Evolutionary conservation across 2,888 invertebrate species (phyloP).

Genomic region (Hesperia comma): DNA sequence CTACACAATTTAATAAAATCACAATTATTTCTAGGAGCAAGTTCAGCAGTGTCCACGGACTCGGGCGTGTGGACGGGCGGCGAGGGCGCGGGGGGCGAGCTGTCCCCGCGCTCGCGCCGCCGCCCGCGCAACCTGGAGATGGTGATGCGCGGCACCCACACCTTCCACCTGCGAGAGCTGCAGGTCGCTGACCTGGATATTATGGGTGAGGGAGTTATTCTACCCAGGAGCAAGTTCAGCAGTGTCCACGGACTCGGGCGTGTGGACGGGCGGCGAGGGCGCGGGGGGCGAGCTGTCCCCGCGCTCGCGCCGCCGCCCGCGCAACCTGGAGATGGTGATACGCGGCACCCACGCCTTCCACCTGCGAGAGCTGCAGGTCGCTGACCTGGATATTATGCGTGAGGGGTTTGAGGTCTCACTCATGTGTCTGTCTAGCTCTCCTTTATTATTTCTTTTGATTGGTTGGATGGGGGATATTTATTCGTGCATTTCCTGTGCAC

Average conservation of each 20-base stretch:
- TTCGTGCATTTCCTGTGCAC: too few relatives aligned
- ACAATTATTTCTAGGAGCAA: constrained; percentile 61
- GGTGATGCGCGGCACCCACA: constrained; percentile 88
- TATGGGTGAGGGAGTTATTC: constrained; percentile 65
- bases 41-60: constrained; percentile 86
- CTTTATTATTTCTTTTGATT: too few relatives aligned
- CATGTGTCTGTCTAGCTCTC: too few relatives aligned
- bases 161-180: constrained; percentile 89
- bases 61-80: constrained; percentile 84
- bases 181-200: constrained; percentile 77
- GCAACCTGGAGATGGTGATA: constrained; percentile 90
- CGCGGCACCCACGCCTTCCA: constrained; percentile 90
- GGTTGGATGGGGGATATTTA: too few relatives aligned
- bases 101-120: constrained; percentile 71
- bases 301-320: constrained; percentile 80
- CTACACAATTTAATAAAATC: too few relatives aligned
- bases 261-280: constrained; percentile 76
- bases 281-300: constrained; percentile 66
- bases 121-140: constrained; percentile 89
- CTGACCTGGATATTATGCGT: constrained; percentile 81
- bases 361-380: constrained; percentile 85
- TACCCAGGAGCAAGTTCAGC: constrained; percentile 83
- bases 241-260: constrained; percentile 87
- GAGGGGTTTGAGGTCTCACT: constrained; percentile 37
- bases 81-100: constrained; percentile 60